Conservation (phyloP, 1,140 invertebrate genomes). For the Drosophila melanica region DNA sequence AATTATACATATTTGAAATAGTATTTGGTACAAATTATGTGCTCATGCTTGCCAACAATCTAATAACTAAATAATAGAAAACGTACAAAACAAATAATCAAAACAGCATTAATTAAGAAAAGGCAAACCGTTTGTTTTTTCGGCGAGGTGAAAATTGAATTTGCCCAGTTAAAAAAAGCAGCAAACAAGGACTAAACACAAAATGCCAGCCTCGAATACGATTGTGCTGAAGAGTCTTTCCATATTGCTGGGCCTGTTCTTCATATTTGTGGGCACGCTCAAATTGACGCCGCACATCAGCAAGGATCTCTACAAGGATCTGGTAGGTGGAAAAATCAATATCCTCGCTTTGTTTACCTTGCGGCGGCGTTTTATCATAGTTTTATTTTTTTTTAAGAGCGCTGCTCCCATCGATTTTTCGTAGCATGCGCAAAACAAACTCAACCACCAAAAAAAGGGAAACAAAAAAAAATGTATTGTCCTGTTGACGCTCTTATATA, state of each 20-base stretch:
- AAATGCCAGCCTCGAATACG: conserved; percentile 84
- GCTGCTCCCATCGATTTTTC: conserved; percentile 50
- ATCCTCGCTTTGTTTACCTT: neutral
- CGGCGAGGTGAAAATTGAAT: no score
- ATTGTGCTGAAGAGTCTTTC: conserved; percentile 96
- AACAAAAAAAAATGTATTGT: conserved; percentile 3
- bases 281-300: conserved; percentile 96
- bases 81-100: neutral
- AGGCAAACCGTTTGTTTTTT: no score
- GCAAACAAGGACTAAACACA: conserved; percentile 20
- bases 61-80: conserved; percentile 10
- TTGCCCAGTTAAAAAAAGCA: neutral
- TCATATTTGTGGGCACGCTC: conserved; percentile 96
- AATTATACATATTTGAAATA: conserved; percentile 50
- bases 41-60: conserved; percentile 17
- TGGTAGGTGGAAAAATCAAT: conserved; percentile 88
- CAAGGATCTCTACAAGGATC: conserved; percentile 97
- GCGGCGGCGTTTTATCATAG: no score
- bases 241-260: conserved; percentile 96
- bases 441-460: conserved; percentile 14
- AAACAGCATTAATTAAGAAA: neutral
- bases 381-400: no score
- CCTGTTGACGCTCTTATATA: conserved; percentile 21
- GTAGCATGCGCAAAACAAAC: neutral
- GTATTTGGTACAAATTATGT: conserved; percentile 30